phyloP scores from a whole-genome alignment of 2,888 invertebrate genomes.

The Asteroscopus sphinx region DNA sequence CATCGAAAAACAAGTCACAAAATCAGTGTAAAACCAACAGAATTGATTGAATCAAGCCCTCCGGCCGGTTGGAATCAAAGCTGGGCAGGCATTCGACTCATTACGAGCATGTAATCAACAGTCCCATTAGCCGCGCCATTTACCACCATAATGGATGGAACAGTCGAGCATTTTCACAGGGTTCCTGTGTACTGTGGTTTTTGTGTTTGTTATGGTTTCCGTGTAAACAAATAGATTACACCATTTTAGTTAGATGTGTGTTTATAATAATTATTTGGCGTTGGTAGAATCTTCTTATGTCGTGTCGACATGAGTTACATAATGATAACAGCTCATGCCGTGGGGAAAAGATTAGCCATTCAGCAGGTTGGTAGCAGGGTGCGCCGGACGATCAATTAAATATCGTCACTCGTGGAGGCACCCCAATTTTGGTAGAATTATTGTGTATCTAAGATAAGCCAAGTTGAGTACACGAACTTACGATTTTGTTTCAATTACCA shows the following conservation, averaged over 20 bases:
- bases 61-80: constrained; percentile 18
- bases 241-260: background rate
- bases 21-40: constrained; percentile 17
- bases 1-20: background rate
- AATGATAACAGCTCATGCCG: too few species aligned
- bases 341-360: too few species aligned
- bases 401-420: too few species aligned
- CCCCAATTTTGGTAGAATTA: too few species aligned
- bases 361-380: too few species aligned
- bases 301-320: too few species aligned
- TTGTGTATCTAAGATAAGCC: too few species aligned
- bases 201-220: constrained; percentile 13
- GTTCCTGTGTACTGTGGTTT: constrained; percentile 27
- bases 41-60: constrained; percentile 32
- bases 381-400: too few species aligned
- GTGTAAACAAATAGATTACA: constrained; percentile 13
- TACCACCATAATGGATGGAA: constrained; percentile 38
- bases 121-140: constrained; percentile 51
- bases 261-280: background rate
- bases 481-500: too few species aligned
- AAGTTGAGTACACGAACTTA: too few species aligned
- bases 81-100: constrained; percentile 33
- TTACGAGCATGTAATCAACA: constrained; percentile 50
- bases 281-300: too few species aligned
- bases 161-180: constrained; percentile 27